Percentiles rank a stretch among this genome's conserved stretches.
phyloP scores from a whole-genome alignment of 2,113 vertebrate genomes.

The Kryptolebias marmoratus region DNA sequence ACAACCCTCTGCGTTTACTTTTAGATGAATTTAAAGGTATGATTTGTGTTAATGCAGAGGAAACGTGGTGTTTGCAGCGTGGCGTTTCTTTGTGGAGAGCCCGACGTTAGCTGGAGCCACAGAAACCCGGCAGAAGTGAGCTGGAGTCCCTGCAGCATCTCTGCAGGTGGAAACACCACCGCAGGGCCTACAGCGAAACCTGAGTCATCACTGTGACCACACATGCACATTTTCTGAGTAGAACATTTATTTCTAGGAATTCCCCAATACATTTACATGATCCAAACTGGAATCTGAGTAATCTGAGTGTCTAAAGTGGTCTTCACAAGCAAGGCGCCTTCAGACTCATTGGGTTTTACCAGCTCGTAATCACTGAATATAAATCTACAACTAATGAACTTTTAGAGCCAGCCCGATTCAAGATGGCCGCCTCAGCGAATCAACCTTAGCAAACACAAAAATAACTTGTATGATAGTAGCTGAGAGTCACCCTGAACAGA shows the following conservation, averaged over 20 bases:
- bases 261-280: slow-evolving; percentile 7
- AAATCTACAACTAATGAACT: no score
- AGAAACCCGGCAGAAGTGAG: background rate
- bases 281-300: background rate
- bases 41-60: no score
- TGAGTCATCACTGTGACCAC: slow-evolving; percentile 35
- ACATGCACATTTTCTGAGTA: background rate
- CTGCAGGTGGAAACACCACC: slow-evolving; percentile 41
- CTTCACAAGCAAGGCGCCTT: no score
- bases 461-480: no score
- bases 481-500: no score
- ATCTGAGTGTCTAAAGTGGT: background rate
- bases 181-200: slow-evolving; percentile 3
- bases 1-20: background rate
- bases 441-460: no score
- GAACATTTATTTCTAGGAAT: slow-evolving; percentile 17
- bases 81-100: background rate
- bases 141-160: background rate
- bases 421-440: no score
- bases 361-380: no score
- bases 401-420: no score
- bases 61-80: no score
- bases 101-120: background rate
- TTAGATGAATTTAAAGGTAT: no score
- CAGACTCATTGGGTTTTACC: background rate